Evolutionary conservation across 1,140 invertebrate species (phyloP).

Genomic region (Hestina assimilis): DNA sequence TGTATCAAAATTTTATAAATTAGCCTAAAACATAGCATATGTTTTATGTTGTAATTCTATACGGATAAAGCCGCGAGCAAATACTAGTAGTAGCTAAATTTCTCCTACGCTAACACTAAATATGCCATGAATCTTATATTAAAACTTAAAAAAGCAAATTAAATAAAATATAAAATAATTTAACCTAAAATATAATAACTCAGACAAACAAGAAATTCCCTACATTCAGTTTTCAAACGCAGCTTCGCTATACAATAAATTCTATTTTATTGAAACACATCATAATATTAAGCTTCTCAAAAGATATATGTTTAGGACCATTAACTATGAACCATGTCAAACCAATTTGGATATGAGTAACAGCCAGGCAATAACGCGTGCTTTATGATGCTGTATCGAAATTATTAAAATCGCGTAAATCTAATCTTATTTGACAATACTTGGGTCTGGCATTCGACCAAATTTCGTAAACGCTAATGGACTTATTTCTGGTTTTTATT

Average conservation of each 20-base stretch:
- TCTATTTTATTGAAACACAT: neutral
- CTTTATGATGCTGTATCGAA: conserved; percentile 16
- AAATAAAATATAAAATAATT: too few species aligned
- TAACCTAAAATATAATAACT: too few species aligned
- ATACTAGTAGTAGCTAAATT: too few species aligned
- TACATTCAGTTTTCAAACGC: neutral
- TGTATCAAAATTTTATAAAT: too few species aligned
- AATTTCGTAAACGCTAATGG: conserved; percentile 32
- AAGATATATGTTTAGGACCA: conserved; percentile 3
- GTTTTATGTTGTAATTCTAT: too few species aligned
- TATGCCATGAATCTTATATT: too few species aligned
- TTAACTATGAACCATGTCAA: conserved; percentile 4
- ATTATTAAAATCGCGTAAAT: conserved; percentile 39
- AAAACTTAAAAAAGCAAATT: too few species aligned
- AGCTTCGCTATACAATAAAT: neutral
- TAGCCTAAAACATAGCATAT: too few species aligned
- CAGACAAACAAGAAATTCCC: too few species aligned
- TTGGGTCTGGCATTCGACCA: conserved; percentile 41
- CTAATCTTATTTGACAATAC: conserved; percentile 24
- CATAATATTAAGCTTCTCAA: neutral
- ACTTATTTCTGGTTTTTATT: conserved; percentile 4
- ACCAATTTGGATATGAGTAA: conserved; percentile 17
- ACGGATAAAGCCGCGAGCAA: too few species aligned
- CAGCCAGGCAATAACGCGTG: conserved; percentile 8
- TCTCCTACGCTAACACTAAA: too few species aligned